Base-by-base conservation (phyloP, 2,888 invertebrate genomes). In the Clusia tigrina region DNA sequence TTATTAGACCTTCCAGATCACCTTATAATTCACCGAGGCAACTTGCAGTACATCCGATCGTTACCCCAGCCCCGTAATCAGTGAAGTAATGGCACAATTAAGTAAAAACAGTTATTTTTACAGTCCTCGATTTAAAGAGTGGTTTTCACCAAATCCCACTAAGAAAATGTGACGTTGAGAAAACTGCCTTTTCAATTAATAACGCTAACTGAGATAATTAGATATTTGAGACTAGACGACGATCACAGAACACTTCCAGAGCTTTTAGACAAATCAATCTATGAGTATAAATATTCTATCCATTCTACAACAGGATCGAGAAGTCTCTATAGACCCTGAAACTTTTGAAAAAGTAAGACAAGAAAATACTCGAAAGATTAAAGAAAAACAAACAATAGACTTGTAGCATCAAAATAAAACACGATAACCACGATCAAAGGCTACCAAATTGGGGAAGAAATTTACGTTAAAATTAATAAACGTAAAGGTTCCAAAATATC, bases 381-480 rank as follows among this genome's bases (percentile, higher is more conserved):
- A 48, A 20, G 53, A 32, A 54, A 62, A 46, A 37, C 57, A 57
- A n/a, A 23, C 26, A 42, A 23, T n/a, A 18, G 42, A 62, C 46
- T 23, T 58, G 15, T 2, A 53, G 20, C 20, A 17, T 6, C 17
- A 62, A 17, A 62, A 69, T 52, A 64, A 62, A 58, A 62, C 54
- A 18, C 68, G 54, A 51, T 51, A 65, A 46, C 46, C 59, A 51
- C n/a, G n/a, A 57, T 62, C 17, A 71, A 70, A 55, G 42, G 56
- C 22, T 69, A 66, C 38, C 22, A 62, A 26, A 64, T 60, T 61
- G 68, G 68, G 25, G 64, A 71, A 38, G 54, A 18, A 2, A 58
- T 72, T 32, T 67, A 56, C n/a, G 67, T 70, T 1, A 68, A 52
- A 55, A 65, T 63, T 2, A 71, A 67, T 22, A 71, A 68, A 53